These are phyloP conservation scores for Bombyx huttoni DNA, from an alignment of 2,888 invertebrate species.

Conservation along the genomic window DNA sequence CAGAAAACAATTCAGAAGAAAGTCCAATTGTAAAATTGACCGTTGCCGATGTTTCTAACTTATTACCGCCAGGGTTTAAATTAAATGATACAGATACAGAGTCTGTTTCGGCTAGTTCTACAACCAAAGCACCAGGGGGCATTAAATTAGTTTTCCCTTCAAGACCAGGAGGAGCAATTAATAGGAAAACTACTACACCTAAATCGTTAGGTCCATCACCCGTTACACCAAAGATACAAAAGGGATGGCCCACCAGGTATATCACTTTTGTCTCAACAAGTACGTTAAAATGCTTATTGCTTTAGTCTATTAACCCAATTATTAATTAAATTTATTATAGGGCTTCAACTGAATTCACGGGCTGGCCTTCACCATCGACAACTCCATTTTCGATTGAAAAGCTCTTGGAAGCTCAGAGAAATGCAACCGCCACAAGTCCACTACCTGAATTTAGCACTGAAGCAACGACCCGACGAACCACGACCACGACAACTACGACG, in stretches of 20 bases:
- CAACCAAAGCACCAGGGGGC: conserved; percentile 59
- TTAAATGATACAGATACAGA: conserved; percentile 30
- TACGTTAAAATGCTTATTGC: too few species aligned
- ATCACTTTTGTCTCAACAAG: background rate
- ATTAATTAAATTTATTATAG: conserved; percentile 42
- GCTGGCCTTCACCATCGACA: conserved; percentile 91
- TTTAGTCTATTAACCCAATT: background rate
- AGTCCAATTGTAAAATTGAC: conserved; percentile 30
- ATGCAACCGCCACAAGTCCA: conserved; percentile 74
- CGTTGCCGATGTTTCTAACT: conserved; percentile 69
- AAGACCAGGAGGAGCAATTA: conserved; percentile 77
- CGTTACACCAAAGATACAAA: conserved; percentile 79
- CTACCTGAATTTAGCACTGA: conserved; percentile 52
- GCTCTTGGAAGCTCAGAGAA: conserved; percentile 76
- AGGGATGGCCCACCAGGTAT: conserved; percentile 88
- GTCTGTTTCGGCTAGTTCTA: conserved; percentile 18
- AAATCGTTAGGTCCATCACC: conserved; percentile 61
- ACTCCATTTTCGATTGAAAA: conserved; percentile 90
- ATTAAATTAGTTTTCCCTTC: conserved; percentile 86
- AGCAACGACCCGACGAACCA: conserved; percentile 62
- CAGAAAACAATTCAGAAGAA: conserved; percentile 22
- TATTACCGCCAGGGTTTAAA: conserved; percentile 77
- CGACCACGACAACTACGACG: conserved; percentile 76
- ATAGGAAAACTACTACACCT: conserved; percentile 74
- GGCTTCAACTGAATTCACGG: conserved; percentile 90